A percentile compares a stretch with the other conserved stretches of the same genome.
phyloP scores from a whole-genome alignment of 1,140 invertebrate species.

The Cydia strobilella region DNA sequence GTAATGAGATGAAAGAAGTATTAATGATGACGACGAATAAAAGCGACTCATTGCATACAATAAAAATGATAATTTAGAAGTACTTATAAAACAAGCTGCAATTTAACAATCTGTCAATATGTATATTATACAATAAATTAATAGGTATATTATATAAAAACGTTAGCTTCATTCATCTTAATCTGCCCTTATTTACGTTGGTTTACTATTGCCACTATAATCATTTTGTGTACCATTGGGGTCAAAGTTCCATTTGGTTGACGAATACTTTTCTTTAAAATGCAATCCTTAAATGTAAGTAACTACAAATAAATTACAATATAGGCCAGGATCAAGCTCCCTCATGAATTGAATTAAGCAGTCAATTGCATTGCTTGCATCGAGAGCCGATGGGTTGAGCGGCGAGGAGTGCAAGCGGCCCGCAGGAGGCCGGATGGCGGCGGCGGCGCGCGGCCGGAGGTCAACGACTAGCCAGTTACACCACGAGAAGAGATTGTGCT shows the following conservation, averaged over 20 bases:
- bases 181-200: too few species aligned
- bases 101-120: too few species aligned
- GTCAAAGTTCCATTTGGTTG: too few species aligned
- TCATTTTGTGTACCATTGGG: background rate
- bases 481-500: constrained; percentile 9
- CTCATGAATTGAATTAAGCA: too few species aligned
- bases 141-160: too few species aligned
- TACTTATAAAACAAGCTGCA: too few species aligned
- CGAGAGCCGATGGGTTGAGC: background rate
- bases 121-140: too few species aligned
- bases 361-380: background rate
- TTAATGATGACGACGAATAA: background rate
- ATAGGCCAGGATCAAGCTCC: background rate
- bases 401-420: background rate
- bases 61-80: background rate
- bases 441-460: background rate
- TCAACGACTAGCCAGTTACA: constrained; percentile 11
- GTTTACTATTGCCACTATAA: background rate
- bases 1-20: too few species aligned
- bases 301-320: too few species aligned
- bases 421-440: constrained; percentile 1
- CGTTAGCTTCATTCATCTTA: too few species aligned
- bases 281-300: background rate
- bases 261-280: too few species aligned
- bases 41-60: background rate